Base-by-base conservation (phyloP, 2,797 vertebrate species). In the Eidolon dupreanum region DNA sequence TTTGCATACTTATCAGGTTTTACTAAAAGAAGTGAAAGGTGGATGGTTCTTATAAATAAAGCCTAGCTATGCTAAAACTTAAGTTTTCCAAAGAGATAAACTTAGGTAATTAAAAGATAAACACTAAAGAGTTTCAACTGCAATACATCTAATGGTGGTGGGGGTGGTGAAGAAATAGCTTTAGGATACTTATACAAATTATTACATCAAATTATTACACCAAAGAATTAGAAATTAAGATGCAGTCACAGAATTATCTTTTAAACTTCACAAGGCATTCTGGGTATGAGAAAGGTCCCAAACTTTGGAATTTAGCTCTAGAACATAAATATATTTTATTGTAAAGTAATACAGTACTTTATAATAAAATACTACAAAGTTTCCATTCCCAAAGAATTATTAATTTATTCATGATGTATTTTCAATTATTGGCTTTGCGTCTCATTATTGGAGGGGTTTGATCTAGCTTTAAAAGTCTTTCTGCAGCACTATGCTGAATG, bases 391-490 rank as follows among this genome's bases (percentile, higher is more conserved):
- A 84, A 95, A 92, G 10, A 46, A 74, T 41, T 81, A 61, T 63
- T 75, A 79, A 82, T 90, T 79, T 97, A 96, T 36, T 96, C 16
- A 81, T 5, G 86, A 84, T 63, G 15, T 33, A 90, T 75, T 96
- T 96, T 71, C 41, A 88, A 84, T 63, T 90, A 59, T 19, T 92
- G 66, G 59, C 36, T 96, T 87, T 94, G 68, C 49, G 74, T 94
- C 90, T 88, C 82, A 91, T 81, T 96, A 81, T 91, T 78, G 55
- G 33, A 94, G 20, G 74, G 22, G 17, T 75, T 88, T 93, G 70
- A 91, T 36, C 63, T 94, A 87, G 59, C 57, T 96, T 94, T 57
- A 90, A 77, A 82, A 73, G 26, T 75, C 33, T 55, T 70, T 94
- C 36, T 94, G 2, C 0, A 75, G 38, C 74, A 91, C 28, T 93